Evolutionary conservation across 2,888 invertebrate species (phyloP), one percentile per base, ranked within the genome.

Genomic region (Leptogaster cylindrica): DNA sequence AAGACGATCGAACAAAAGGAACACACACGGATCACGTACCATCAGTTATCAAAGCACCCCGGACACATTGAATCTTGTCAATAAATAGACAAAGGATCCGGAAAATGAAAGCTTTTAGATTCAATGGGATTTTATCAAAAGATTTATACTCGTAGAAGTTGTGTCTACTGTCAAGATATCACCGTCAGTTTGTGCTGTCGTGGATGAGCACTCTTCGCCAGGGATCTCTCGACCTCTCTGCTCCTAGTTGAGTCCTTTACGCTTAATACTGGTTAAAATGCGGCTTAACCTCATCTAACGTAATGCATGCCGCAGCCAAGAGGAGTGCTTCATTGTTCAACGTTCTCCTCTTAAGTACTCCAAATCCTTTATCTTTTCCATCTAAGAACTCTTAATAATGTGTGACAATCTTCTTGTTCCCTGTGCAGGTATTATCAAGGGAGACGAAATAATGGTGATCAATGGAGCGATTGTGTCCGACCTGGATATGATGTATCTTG

Each of bases 401-500:
- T 64, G 27, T 65, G 65, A 50, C 48, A 50, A 50, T 65, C 39
- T 65, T 51, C 16, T 50, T 48, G 31, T 28, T 64, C 33, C 44
- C 48, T 69, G 48, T 82, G 74, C 84, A 97, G 97, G 97, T 78
- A 91, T 97, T 80, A 94, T 95, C 82, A 93, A 95, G 84, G 92
- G 96, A 77, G 97, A 97, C 83, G 97, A 97, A 86, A 96, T 97
- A 82, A 94, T 97, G 91, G 95, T 97, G 82, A 96, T 97, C 84
- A 97, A 97, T 85, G 95, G 96, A 73, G 95, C 96, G 76, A 94
- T 97, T 81, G 96, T 97, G 74, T 94, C 95, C 77, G 97, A 97
- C 85, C 87, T 97, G 84, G 97, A 97, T 87, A 97, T 97, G 97
- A 97, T 97, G 93, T 97, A 95, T 85, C 87, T 97, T 80, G 97